A percentile compares a stretch with the other conserved stretches of the same genome.
Conservation (phyloP, 53 echinoderm and acorn worm species). For the Pentamera pediparva region DNA sequence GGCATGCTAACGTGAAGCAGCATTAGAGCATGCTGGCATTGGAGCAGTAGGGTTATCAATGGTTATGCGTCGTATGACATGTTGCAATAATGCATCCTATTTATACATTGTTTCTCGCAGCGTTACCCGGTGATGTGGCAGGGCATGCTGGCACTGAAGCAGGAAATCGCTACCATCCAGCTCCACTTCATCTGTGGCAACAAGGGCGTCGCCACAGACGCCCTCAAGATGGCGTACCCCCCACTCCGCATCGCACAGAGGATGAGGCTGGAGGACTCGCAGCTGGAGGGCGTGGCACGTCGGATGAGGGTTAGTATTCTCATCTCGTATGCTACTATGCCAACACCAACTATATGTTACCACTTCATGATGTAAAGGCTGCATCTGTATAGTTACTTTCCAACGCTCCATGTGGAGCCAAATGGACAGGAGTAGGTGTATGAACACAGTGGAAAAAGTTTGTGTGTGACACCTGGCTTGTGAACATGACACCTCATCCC, state of each 20-base stretch:
- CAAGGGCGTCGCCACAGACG: conserved; percentile 67
- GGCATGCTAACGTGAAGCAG: not conserved
- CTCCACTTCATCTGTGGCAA: conserved; percentile 91
- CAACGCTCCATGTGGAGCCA: no score
- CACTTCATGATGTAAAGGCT: no score
- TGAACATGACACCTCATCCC: no score
- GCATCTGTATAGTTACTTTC: no score
- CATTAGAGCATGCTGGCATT: not conserved
- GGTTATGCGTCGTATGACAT: no score
- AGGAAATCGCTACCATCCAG: conserved; percentile 85
- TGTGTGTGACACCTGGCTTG: no score
- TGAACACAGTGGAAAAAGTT: no score
- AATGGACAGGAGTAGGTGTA: no score
- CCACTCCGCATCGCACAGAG: conserved; percentile 86
- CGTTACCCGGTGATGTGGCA: conserved; percentile 99
- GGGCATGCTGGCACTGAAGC: conserved; percentile 82
- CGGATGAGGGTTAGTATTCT: conserved; percentile 70
- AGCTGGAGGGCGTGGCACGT: conserved; percentile 88
- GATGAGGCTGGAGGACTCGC: conserved; percentile 94
- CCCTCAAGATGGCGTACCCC: conserved; percentile 62
- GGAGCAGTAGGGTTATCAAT: no score
- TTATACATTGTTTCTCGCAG: conserved; percentile 31
- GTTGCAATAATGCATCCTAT: not conserved
- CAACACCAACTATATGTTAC: no score
- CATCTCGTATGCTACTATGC: no score